Evolutionary conservation across 2,888 invertebrate species (phyloP).

Genomic region (Omphaloscelis lunosa): DNA sequence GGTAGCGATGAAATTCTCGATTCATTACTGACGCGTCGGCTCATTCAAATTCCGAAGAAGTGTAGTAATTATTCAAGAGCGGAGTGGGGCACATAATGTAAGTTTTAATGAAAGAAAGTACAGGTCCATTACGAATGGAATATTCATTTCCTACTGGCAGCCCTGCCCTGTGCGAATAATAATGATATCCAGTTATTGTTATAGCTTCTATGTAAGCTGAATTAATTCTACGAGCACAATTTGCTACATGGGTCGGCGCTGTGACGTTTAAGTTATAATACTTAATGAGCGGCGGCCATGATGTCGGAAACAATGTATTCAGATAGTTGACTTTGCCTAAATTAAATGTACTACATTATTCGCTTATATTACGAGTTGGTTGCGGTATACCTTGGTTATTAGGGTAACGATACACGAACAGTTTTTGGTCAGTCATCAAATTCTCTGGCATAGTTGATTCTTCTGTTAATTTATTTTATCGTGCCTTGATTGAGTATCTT

Average conservation of each 20-base stretch:
- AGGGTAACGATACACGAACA: constrained; percentile 1
- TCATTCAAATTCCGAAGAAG: constrained; percentile 75
- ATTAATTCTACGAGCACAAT: constrained; percentile 79
- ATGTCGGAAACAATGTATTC: constrained; percentile 61
- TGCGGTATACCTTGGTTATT: constrained; percentile 13
- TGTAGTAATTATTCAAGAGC: constrained; percentile 79
- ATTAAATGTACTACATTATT: constrained; percentile 58
- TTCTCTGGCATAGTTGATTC: neutral
- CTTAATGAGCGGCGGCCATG: constrained; percentile 71
- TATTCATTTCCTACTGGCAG: constrained; percentile 78
- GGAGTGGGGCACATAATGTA: constrained; percentile 76
- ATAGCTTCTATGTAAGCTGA: constrained; percentile 77
- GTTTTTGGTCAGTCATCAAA: neutral
- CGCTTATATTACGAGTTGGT: constrained; percentile 32
- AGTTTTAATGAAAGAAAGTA: constrained; percentile 84
- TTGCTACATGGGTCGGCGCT: constrained; percentile 73
- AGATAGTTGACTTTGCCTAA: constrained; percentile 60
- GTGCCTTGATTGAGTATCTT: constrained; percentile 17
- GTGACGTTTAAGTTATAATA: constrained; percentile 76
- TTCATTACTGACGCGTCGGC: constrained; percentile 68
- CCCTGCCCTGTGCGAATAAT: constrained; percentile 73
- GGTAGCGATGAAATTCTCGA: constrained; percentile 69
- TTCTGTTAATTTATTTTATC: constrained; percentile 1
- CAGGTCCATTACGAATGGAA: constrained; percentile 79
- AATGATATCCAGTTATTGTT: constrained; percentile 82